Evolutionary conservation across 2,888 invertebrate species (phyloP).

Genomic region (Apamea epomidion): DNA sequence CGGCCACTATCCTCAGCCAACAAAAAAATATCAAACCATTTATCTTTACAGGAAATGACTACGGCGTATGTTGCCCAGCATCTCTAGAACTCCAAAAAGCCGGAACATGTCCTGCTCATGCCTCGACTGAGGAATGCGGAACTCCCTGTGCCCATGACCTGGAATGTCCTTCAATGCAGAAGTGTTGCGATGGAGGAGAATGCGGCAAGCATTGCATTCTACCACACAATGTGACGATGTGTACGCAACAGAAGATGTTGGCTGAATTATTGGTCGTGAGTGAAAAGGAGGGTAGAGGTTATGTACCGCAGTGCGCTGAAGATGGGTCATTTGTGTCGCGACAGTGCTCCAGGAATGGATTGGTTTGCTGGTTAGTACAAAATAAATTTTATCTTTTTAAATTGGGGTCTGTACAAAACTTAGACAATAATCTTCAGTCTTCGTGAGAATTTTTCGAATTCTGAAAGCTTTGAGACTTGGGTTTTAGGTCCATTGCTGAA

Average conservation of each 20-base stretch:
- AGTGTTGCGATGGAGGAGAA: conserved; percentile 94
- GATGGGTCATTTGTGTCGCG: conserved; percentile 93
- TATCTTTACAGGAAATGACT: conserved; percentile 92
- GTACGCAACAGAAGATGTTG: conserved; percentile 94
- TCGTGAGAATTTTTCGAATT: not conserved
- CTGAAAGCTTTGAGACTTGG: not conserved
- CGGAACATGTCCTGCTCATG: conserved; percentile 93
- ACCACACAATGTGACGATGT: conserved; percentile 94
- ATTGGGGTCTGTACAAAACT: not conserved
- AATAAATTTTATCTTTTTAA: not conserved
- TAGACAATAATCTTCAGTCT: not conserved
- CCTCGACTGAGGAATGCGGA: conserved; percentile 90
- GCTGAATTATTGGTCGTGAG: conserved; percentile 94
- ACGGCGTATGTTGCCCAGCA: conserved; percentile 96
- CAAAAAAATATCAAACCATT: not conserved
- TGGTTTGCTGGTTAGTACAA: conserved; percentile 94
- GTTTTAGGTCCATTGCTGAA: conserved; percentile 39
- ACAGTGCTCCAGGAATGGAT: conserved; percentile 95
- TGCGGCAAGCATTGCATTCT: conserved; percentile 94
- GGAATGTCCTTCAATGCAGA: conserved; percentile 95
- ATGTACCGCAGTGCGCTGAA: conserved; percentile 94
- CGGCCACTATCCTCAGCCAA: no score
- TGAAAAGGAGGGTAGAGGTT: conserved; percentile 95
- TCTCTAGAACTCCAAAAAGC: conserved; percentile 94
- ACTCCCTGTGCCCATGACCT: conserved; percentile 94